These are phyloP conservation scores for Canis aureus DNA, from an alignment of 2,113 vertebrate genomes.

Conservation along the genomic window DNA sequence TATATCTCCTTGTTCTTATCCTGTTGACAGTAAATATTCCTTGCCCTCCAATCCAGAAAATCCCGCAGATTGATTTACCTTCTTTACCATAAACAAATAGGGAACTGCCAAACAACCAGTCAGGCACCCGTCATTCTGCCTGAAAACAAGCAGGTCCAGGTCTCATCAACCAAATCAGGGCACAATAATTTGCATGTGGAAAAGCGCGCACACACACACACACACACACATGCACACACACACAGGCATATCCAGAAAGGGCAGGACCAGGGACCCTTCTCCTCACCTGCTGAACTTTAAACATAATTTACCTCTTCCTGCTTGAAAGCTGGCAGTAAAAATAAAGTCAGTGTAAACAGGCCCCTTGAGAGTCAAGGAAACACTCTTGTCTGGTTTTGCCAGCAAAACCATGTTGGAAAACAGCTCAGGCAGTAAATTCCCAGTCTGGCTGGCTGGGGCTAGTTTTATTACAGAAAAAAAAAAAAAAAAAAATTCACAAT, in stretches of 20 bases:
- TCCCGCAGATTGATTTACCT: conserved; percentile 75
- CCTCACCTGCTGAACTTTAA: conserved; percentile 67
- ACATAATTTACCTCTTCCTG: conserved; percentile 50
- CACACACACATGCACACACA: neutral
- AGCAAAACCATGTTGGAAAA: conserved; percentile 36
- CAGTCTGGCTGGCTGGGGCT: conserved; percentile 47
- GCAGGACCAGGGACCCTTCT: neutral
- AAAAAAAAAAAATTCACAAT: conserved; percentile 9
- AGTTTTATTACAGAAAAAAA: conserved; percentile 50
- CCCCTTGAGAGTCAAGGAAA: conserved; percentile 35
- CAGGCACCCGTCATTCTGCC: conserved; percentile 4
- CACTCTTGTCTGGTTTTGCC: conserved; percentile 53
- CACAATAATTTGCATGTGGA: conserved; percentile 6
- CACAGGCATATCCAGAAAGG: neutral
- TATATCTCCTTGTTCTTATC: conserved; percentile 72
- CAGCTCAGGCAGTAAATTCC: conserved; percentile 56
- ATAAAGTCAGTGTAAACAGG: conserved; percentile 54
- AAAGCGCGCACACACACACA: neutral
- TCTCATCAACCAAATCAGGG: neutral
- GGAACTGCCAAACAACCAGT: conserved; percentile 79
- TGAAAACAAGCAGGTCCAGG: conserved; percentile 20
- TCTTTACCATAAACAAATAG: conserved; percentile 87
- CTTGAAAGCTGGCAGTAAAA: conserved; percentile 71
- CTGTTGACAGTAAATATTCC: conserved; percentile 87
- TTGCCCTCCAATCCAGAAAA: conserved; percentile 74